Evolutionary conservation across 2,888 invertebrate species (phyloP).

Genomic region (Caenorhabditis macrosperma): DNA sequence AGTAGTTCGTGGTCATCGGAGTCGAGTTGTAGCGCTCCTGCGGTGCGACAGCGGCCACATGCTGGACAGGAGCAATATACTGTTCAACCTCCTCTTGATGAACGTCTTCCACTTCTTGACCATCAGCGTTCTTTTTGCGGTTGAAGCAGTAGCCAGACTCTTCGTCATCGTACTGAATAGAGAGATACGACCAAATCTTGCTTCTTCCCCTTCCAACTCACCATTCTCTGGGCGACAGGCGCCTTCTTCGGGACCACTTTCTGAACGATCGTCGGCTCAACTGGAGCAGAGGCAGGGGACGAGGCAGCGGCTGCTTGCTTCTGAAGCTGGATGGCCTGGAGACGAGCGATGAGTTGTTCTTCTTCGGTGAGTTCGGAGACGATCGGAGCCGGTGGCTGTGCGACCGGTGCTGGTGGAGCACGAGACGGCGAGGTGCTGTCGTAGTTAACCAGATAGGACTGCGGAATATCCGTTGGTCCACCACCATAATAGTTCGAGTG

Average conservation of each 20-base stretch:
- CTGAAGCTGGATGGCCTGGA: conserved; percentile 28
- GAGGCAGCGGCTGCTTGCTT: not conserved
- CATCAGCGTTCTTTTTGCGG: conserved; percentile 14
- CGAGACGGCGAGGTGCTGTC: conserved; percentile 3
- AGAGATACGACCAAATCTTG: not conserved
- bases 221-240: conserved; percentile 31
- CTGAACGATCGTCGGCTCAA: conserved; percentile 7
- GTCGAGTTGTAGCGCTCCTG: conserved; percentile 16
- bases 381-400: not conserved
- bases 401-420: conserved; percentile 1
- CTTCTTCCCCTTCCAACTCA: not conserved
- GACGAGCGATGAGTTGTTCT: conserved; percentile 30
- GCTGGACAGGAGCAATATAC: no score
- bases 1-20: conserved; percentile 29
- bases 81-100: conserved; percentile 12
- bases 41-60: not conserved
- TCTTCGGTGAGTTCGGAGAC: conserved; percentile 3
- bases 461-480: conserved; percentile 55
- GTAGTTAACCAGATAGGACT: conserved; percentile 53
- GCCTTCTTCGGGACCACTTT: not conserved
- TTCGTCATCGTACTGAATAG: conserved; percentile 43
- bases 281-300: not conserved
- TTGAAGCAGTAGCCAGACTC: conserved; percentile 55
- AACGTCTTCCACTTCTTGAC: not conserved
- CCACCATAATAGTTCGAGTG: conserved; percentile 58